These are phyloP conservation scores for Drosophila obscura DNA, from an alignment of 1,140 invertebrate species.

Conservation along the genomic window DNA sequence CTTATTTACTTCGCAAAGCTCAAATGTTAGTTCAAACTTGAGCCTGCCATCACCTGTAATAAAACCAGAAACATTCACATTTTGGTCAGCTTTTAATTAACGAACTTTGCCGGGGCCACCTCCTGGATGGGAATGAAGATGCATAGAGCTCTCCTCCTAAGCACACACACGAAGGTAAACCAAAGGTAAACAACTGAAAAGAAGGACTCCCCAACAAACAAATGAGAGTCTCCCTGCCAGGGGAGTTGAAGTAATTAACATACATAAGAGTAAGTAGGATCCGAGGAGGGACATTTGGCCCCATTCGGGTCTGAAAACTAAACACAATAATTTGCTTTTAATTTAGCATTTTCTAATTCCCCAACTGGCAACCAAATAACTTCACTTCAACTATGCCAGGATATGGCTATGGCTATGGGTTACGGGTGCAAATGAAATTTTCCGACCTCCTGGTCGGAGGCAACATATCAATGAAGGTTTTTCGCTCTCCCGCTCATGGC, in stretches of 20 bases:
- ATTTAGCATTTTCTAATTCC: constrained; percentile 70
- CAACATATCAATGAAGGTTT: constrained; percentile 75
- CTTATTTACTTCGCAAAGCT: not conserved
- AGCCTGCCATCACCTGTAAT: constrained; percentile 8
- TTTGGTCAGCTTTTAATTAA: constrained; percentile 70
- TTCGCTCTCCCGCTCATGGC: constrained; percentile 5
- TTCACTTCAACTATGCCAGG: constrained; percentile 63
- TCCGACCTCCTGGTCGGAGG: constrained; percentile 16
- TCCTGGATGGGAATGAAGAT: constrained; percentile 20
- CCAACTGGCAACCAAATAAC: constrained; percentile 56
- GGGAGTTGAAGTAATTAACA: constrained; percentile 51
- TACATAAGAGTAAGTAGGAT: constrained; percentile 49
- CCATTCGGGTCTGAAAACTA: constrained; percentile 35
- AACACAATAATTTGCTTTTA: constrained; percentile 80
- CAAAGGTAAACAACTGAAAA: constrained; percentile 43
- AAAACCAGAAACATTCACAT: constrained; percentile 41
- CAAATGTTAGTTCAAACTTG: not conserved
- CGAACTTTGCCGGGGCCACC: constrained; percentile 43
- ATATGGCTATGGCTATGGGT: not conserved
- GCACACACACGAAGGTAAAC: constrained; percentile 36
- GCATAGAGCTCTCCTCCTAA: not conserved
- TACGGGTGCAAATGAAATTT: constrained; percentile 63
- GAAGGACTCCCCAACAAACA: constrained; percentile 47
- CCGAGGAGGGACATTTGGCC: constrained; percentile 35
- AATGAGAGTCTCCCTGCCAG: not conserved